Evolutionary conservation across 2,888 invertebrate species (phyloP).

Genomic region (Poecilus cupreus): DNA sequence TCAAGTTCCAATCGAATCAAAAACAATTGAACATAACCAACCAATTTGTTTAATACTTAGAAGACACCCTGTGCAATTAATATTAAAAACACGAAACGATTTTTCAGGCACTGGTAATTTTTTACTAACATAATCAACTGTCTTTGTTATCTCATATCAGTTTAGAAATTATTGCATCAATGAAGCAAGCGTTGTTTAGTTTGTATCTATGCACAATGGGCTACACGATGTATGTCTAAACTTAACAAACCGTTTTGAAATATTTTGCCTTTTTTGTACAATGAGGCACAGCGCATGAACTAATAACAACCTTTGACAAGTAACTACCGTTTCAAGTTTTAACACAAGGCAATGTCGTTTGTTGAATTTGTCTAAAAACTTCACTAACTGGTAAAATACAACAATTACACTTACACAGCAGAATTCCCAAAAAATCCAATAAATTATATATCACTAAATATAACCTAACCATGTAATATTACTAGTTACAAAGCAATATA

Average conservation of each 20-base stretch:
- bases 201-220: constrained; percentile 48
- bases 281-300: constrained; percentile 58
- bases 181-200: constrained; percentile 55
- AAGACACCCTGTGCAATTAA: constrained; percentile 57
- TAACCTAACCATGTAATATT: too few relatives aligned
- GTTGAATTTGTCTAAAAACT: constrained; percentile 52
- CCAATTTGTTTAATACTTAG: constrained; percentile 7
- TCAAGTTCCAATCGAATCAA: background rate
- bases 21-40: constrained; percentile 1
- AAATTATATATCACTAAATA: background rate
- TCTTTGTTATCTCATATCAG: constrained; percentile 49
- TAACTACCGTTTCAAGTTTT: constrained; percentile 54
- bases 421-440: background rate
- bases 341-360: constrained; percentile 58
- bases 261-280: constrained; percentile 58
- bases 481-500: too few relatives aligned
- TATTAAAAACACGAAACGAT: constrained; percentile 58
- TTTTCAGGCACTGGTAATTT: constrained; percentile 59
- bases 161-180: constrained; percentile 52
- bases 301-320: constrained; percentile 58
- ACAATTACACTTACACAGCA: constrained; percentile 21
- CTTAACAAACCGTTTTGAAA: constrained; percentile 52
- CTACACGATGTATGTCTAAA: constrained; percentile 53
- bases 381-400: constrained; percentile 47
- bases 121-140: constrained; percentile 59